These are phyloP conservation scores for Ennomos erosarius DNA, from an alignment of 2,888 invertebrate genomes.

Conservation along the genomic window DNA sequence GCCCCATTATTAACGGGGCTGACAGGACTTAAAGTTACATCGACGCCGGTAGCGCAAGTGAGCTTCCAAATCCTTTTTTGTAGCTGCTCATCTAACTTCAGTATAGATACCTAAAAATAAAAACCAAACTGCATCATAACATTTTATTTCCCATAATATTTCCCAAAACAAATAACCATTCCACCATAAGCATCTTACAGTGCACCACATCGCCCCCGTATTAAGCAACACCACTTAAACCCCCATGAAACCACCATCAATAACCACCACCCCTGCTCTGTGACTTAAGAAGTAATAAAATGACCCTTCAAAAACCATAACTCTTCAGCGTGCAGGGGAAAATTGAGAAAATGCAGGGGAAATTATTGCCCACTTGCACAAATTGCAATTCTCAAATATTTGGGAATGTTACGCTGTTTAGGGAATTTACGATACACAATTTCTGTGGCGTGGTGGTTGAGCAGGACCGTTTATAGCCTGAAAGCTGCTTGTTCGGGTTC, in stretches of 20 bases:
- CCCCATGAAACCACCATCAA: conserved; percentile 50
- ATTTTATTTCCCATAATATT: conserved; percentile 8
- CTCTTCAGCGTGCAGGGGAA: conserved; percentile 48
- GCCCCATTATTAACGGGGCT: no score
- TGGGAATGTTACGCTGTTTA: conserved; percentile 12
- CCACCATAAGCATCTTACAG: conserved; percentile 13
- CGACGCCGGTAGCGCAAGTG: no score
- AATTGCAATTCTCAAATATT: conserved; percentile 31
- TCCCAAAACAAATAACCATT: conserved; percentile 24
- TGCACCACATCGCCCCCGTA: conserved; percentile 21
- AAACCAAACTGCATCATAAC: no score
- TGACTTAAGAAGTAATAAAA: conserved; percentile 58
- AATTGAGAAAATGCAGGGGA: conserved; percentile 31
- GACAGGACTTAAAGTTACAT: no score
- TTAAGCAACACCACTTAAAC: conserved; percentile 44
- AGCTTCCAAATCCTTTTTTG: no score
- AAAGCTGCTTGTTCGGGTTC: no score
- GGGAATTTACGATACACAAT: no score
- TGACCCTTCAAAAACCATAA: conserved; percentile 62
- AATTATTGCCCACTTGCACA: conserved; percentile 15
- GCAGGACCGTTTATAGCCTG: no score
- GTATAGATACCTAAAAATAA: no score
- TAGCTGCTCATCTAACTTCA: no score
- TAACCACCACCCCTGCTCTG: conserved; percentile 40
- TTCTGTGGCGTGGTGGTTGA: no score